Conservation (phyloP, 1,140 invertebrate genomes). For the Notospermus geniculatus region DNA sequence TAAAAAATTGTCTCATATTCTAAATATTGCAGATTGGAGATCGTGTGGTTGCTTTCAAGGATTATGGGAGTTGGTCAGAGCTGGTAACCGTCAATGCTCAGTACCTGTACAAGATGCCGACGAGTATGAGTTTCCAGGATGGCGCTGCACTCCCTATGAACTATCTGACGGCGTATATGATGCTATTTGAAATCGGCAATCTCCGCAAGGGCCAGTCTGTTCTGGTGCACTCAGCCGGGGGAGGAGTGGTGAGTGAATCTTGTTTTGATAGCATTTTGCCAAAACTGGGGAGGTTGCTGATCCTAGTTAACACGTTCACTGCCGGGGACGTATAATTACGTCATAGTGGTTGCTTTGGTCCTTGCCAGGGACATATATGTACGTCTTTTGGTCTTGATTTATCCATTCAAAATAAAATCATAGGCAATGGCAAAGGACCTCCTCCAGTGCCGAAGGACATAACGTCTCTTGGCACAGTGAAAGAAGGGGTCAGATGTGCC, state of each 20-base stretch:
- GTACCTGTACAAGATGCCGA: constrained; percentile 76
- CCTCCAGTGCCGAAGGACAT: too few relatives aligned
- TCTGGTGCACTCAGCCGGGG: constrained; percentile 80
- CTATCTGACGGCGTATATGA: constrained; percentile 80
- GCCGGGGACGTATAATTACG: too few relatives aligned
- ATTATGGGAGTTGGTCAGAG: constrained; percentile 83
- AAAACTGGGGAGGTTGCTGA: too few relatives aligned
- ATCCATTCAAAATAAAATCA: too few relatives aligned
- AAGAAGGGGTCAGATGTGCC: too few relatives aligned
- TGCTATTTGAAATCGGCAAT: constrained; percentile 80
- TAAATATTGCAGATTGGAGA: constrained; percentile 71
- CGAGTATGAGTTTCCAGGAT: constrained; percentile 73
- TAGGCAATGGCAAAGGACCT: too few relatives aligned
- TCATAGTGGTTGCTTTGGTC: too few relatives aligned
- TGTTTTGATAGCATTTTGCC: too few relatives aligned
- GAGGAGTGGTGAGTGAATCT: constrained; percentile 77
- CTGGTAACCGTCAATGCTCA: constrained; percentile 73
- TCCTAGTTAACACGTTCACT: too few relatives aligned
- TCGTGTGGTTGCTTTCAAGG: constrained; percentile 78
- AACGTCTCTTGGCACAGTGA: too few relatives aligned
- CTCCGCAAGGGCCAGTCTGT: constrained; percentile 75
- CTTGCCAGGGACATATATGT: too few relatives aligned
- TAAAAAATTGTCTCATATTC: background rate
- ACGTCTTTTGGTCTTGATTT: too few relatives aligned
- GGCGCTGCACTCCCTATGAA: constrained; percentile 82